phyloP scores from a whole-genome alignment of 1,140 invertebrate species.

The Radopholus similis region DNA sequence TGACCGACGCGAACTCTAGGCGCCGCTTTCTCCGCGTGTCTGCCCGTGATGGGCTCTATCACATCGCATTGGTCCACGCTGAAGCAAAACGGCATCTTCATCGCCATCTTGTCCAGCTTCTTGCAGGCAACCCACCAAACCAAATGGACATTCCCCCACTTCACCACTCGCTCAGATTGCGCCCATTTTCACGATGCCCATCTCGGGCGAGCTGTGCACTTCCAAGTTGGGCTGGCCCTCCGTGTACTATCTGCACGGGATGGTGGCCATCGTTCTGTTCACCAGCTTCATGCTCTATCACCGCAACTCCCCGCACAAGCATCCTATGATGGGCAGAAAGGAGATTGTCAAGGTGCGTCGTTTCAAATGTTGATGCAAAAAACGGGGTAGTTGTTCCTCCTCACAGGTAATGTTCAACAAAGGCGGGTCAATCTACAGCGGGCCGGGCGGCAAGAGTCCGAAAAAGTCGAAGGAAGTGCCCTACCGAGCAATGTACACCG shows the following conservation, averaged over 20 bases:
- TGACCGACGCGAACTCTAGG: constrained; percentile 9
- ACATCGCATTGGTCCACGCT: constrained; percentile 50
- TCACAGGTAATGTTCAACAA: constrained; percentile 40
- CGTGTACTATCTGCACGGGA: constrained; percentile 52
- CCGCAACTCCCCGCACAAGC: constrained; percentile 43
- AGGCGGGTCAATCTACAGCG: constrained; percentile 43
- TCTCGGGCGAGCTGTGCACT: constrained; percentile 50
- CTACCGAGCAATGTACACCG: constrained; percentile 41
- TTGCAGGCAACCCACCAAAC: constrained; percentile 21
- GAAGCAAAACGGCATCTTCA: constrained; percentile 49
- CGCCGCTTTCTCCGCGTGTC: constrained; percentile 41
- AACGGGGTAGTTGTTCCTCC: background rate
- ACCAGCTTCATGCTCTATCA: constrained; percentile 50
- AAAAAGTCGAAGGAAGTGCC: constrained; percentile 47
- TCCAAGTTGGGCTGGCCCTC: constrained; percentile 40
- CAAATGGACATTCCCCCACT: background rate
- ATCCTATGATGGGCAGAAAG: constrained; percentile 38
- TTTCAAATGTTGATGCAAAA: background rate
- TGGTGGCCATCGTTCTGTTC: constrained; percentile 45
- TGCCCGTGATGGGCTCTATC: constrained; percentile 46
- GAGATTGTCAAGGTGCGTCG: constrained; percentile 44
- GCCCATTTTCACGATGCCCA: constrained; percentile 52
- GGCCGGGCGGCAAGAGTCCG: constrained; percentile 14
- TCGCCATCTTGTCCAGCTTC: constrained; percentile 46
- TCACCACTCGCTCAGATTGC: constrained; percentile 37